A percentile compares a stretch with the other conserved stretches of the same genome.
phyloP scores from a whole-genome alignment of 2,113 vertebrate genomes.

The Nymphicus hollandicus region DNA sequence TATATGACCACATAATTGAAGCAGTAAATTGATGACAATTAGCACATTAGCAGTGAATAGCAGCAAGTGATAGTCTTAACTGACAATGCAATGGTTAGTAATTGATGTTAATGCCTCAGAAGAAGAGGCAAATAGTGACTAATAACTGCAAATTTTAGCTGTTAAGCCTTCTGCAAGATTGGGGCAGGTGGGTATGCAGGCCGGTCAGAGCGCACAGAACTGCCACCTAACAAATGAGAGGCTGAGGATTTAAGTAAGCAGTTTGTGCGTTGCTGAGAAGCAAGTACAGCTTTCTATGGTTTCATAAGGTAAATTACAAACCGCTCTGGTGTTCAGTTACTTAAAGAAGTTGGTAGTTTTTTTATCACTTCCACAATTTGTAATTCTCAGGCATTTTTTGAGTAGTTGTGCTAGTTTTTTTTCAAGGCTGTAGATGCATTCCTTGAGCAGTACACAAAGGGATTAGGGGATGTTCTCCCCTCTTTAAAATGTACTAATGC shows the following conservation, averaged over 20 bases:
- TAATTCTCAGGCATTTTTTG: neutral
- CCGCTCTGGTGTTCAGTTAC: neutral
- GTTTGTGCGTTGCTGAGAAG: neutral
- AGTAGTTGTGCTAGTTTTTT: neutral
- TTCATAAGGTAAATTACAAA: neutral
- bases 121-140: conserved; percentile 16
- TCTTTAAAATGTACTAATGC: neutral
- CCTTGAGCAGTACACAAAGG: neutral
- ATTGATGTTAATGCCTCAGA: conserved; percentile 48
- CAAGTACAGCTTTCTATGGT: neutral
- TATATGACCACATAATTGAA: conserved; percentile 55
- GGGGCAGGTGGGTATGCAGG: neutral
- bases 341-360: neutral
- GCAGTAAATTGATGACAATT: conserved; percentile 63
- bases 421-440: neutral
- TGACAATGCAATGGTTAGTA: conserved; percentile 33
- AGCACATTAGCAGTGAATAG: conserved; percentile 53
- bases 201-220: neutral
- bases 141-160: conserved; percentile 11
- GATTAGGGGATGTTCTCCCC: neutral
- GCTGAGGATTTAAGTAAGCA: neutral
- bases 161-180: neutral
- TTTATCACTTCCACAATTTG: neutral
- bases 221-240: neutral
- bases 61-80: conserved; percentile 43